Conservation (phyloP, 2,797 vertebrate genomes). For the Calcarius lapponicus region DNA sequence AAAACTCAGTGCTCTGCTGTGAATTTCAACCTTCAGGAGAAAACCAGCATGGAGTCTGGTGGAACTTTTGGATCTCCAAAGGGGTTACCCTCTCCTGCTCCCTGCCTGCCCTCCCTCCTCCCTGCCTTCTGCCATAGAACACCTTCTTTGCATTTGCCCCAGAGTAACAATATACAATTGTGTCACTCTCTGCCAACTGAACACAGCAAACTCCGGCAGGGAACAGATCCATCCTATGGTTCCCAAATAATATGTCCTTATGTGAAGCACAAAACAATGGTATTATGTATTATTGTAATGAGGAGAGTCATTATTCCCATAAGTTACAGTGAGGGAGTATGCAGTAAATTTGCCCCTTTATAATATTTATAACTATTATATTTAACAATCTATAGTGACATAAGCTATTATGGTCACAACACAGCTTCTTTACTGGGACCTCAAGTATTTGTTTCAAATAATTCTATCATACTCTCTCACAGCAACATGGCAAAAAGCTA, state of each 20-base stretch:
- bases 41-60: background rate
- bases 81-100: background rate
- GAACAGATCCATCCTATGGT: background rate
- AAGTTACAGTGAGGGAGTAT: background rate
- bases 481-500: background rate
- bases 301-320: background rate
- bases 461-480: background rate
- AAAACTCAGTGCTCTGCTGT: background rate
- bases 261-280: background rate
- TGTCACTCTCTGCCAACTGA: background rate
- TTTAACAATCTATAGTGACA: background rate
- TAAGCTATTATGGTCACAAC: background rate
- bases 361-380: background rate
- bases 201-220: background rate
- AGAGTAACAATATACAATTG: rapidly evolving
- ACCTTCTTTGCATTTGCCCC: background rate
- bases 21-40: background rate
- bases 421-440: background rate
- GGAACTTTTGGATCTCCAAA: background rate
- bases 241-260: background rate
- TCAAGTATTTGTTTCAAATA: background rate
- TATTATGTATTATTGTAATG: background rate
- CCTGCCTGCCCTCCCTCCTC: background rate
- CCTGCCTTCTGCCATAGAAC: background rate
- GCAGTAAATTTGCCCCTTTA: background rate